phyloP scores from a whole-genome alignment of 2,113 vertebrate genomes.

The Ammodytes marinus region DNA sequence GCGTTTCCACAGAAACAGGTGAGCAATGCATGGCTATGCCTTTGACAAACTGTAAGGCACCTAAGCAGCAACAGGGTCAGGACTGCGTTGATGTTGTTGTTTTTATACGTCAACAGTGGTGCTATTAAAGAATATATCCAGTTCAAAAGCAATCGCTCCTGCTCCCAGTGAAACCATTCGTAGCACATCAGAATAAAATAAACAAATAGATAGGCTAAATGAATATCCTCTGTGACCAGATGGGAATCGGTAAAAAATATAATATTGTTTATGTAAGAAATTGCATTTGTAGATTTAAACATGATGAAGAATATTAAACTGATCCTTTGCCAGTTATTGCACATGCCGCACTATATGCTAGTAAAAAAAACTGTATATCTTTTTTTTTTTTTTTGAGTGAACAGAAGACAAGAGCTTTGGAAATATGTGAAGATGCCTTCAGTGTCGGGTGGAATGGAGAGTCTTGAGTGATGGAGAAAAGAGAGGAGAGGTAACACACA shows the following conservation, averaged over 20 bases:
- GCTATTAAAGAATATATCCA: neutral
- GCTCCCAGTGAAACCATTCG: neutral
- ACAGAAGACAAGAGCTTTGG: constrained; percentile 2
- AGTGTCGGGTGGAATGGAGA: constrained; percentile 32
- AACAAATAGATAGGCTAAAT: no score
- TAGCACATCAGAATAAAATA: neutral
- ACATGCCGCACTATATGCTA: neutral
- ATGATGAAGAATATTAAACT: neutral
- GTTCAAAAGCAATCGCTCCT: neutral
- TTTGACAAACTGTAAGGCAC: neutral
- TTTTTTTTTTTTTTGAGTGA: neutral
- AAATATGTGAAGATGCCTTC: constrained; percentile 41
- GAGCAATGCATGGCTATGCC: neutral
- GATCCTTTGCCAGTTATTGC: neutral
- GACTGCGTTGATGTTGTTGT: neutral
- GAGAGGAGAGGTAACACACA: constrained; percentile 65
- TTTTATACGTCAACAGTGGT: constrained; percentile 13
- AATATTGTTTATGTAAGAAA: neutral
- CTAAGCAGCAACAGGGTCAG: neutral
- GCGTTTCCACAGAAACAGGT: constrained; percentile 1
- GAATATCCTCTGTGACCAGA: no score
- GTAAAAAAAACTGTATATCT: neutral
- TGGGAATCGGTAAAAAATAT: neutral
- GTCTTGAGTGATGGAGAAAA: constrained; percentile 75
- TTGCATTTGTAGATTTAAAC: neutral